Conservation (phyloP, 2,888 invertebrate genomes). For the Steinernema carpocapsae region DNA sequence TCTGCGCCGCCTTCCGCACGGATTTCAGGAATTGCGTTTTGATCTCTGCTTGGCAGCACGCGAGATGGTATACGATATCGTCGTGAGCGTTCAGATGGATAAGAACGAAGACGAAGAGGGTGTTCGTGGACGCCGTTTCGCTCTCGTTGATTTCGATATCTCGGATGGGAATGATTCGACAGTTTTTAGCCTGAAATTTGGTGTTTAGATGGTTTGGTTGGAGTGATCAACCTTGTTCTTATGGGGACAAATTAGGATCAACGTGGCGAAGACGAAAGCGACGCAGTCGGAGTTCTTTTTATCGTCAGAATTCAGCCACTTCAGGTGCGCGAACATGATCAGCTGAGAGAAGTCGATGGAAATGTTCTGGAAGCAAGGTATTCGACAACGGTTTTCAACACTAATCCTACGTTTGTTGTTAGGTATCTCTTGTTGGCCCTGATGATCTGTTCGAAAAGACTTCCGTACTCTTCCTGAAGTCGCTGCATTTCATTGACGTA, state of each 20-base stretch:
- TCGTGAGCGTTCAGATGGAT: slow-evolving; percentile 5
- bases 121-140: background rate
- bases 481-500: slow-evolving; percentile 66
- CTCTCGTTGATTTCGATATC: slow-evolving; percentile 40
- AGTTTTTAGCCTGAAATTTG: slow-evolving; percentile 28
- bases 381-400: background rate
- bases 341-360: slow-evolving; percentile 34
- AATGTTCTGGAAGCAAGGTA: background rate
- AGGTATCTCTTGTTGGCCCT: slow-evolving; percentile 28
- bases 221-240: slow-evolving; percentile 12
- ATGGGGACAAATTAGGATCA: slow-evolving; percentile 36
- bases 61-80: slow-evolving; percentile 38
- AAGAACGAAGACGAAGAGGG: slow-evolving; percentile 29
- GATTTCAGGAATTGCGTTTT: slow-evolving; percentile 42
- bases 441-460: slow-evolving; percentile 37
- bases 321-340: slow-evolving; percentile 44
- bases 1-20: slow-evolving; percentile 38
- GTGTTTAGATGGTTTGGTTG: background rate
- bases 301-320: slow-evolving; percentile 35
- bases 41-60: slow-evolving; percentile 43
- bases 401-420: slow-evolving; percentile 29
- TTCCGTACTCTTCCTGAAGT: slow-evolving; percentile 59
- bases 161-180: slow-evolving; percentile 40
- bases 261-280: slow-evolving; percentile 40
- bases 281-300: slow-evolving; percentile 38